Base-by-base conservation (phyloP, 2,888 invertebrate genomes). In the Drymonia ruficornis region DNA sequence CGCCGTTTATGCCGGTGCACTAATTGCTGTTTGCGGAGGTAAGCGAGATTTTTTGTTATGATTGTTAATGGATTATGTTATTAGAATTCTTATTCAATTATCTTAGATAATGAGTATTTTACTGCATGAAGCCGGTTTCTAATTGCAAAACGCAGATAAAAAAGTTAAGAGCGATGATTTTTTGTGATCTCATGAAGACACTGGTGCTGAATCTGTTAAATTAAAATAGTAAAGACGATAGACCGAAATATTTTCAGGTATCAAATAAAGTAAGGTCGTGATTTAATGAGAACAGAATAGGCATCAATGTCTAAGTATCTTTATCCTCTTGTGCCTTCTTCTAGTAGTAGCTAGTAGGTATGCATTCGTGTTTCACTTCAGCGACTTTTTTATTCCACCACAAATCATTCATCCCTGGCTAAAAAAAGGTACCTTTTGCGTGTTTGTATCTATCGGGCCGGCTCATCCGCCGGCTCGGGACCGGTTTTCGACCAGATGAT, bases 11-110 rank as follows among this genome's bases (percentile, higher is more conserved):
- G 80, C 84, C 84, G 86, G 84, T 76, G 70, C 77, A 78, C 80
- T 87, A 86, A 87, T 86, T 86, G 84, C 81, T 84, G 83, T 84
- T 83, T 84, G 83, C 69, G 74, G 79, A 87, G 89, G 89, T 89
- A 84, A 85, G 89, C 75, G 69, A 80, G 72, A 73, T 78, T 84
- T 81, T 75, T 81, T 81, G 77, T 78, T 67, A 66, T 76, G 64
- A 56, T 70, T 67, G 55, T 48, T 60, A 64, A 69, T 71, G 64
- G 63, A 60, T 62, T 52, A 42, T 55, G 62, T 71, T 57, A 52
- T 61, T 64, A 66, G 63, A 66, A 51, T 56, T 58, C 65, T 60
- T 50, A 58, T 56, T 53, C 63, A 55, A 53, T 47, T 47, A 18
- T 16, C 34, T 18, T 16, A 16, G 15, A 31, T 18, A 34, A 47